phyloP scores from a whole-genome alignment of 1,140 invertebrate genomes.

The Camponotus vicinus region DNA sequence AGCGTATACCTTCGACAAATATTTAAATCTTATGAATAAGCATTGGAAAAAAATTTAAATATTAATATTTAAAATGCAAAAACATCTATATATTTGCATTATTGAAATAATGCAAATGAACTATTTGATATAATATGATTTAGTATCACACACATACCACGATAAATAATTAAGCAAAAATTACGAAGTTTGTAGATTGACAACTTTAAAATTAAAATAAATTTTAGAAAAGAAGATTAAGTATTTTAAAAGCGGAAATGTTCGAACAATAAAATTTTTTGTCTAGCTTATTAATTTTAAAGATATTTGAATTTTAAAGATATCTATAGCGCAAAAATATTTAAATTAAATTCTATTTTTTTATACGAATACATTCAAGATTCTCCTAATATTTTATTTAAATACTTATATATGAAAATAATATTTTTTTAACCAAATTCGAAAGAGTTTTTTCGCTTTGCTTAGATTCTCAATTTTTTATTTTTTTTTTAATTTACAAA shows the following conservation, averaged over 20 bases:
- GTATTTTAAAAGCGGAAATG: not conserved
- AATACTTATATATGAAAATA: slow-evolving; percentile 10
- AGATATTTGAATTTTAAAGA: too few species aligned
- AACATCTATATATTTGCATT: not conserved
- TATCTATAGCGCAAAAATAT: not conserved
- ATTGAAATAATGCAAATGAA: not conserved
- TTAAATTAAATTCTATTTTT: not conserved
- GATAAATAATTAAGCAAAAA: not conserved
- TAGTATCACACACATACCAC: not conserved
- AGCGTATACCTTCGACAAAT: too few species aligned
- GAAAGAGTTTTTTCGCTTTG: not conserved
- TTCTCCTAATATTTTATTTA: not conserved
- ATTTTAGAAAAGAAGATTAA: not conserved
- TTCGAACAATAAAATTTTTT: not conserved
- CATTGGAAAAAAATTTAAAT: slow-evolving; percentile 1
- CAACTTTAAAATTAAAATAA: not conserved
- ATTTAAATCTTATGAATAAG: slow-evolving; percentile 1
- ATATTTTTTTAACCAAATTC: not conserved
- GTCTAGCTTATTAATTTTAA: too few species aligned
- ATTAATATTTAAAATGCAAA: slow-evolving; percentile 10
- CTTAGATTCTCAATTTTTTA: not conserved
- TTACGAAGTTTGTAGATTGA: not conserved
- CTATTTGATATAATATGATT: not conserved
- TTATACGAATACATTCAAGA: not conserved
- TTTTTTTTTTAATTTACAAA: not conserved